Evolutionary conservation across 2,113 vertebrate species (phyloP).

Genomic region (Festucalex cinctus): DNA sequence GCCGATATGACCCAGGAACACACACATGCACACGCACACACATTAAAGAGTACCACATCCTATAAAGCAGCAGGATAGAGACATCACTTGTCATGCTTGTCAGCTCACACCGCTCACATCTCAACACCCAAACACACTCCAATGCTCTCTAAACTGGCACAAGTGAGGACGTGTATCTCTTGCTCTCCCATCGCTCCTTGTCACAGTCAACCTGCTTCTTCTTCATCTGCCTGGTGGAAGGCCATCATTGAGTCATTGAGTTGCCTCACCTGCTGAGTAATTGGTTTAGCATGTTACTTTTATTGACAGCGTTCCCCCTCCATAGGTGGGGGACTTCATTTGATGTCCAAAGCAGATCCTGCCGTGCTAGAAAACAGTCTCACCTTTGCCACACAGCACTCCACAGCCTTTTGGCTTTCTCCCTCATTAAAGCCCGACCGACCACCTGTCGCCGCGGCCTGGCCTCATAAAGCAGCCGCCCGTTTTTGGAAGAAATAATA

Average conservation of each 20-base stretch:
- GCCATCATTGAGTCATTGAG: no score
- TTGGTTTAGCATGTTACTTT: background rate
- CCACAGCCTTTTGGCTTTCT: constrained; percentile 14
- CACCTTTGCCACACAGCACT: background rate
- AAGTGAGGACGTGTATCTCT: constrained; percentile 48
- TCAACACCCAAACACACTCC: constrained; percentile 28
- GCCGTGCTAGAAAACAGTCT: background rate
- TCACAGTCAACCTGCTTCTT: constrained; percentile 47
- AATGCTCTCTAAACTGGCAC: constrained; percentile 5
- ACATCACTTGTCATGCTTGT: constrained; percentile 72
- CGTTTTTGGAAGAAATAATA: constrained; percentile 23
- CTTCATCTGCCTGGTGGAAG: no score
- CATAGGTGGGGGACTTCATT: no score
- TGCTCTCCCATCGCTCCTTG: constrained; percentile 49
- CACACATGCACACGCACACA: constrained; percentile 26
- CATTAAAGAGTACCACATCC: constrained; percentile 19
- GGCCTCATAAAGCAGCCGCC: constrained; percentile 28
- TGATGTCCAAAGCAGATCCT: background rate
- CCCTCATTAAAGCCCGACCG: constrained; percentile 23
- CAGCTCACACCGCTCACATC: constrained; percentile 40
- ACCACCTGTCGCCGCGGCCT: constrained; percentile 26
- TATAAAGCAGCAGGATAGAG: constrained; percentile 70
- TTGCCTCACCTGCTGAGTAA: background rate
- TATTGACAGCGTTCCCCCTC: background rate
- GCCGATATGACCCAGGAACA: constrained; percentile 63